phyloP scores from a whole-genome alignment of 2,113 vertebrate species.

The Arenaria interpres region DNA sequence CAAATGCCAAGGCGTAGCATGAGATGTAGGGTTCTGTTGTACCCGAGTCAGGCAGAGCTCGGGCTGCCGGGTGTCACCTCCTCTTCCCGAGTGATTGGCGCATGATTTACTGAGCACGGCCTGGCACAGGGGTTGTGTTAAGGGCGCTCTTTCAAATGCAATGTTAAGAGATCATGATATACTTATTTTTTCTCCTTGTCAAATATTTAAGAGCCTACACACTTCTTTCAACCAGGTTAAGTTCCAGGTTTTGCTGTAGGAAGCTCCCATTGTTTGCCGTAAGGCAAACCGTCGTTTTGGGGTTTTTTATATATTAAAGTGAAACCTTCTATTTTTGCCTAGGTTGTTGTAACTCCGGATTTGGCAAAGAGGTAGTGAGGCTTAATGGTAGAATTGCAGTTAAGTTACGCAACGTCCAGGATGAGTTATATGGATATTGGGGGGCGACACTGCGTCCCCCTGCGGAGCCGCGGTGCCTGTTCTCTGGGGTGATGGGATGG shows the following conservation, averaged over 20 bases:
- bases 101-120: neutral
- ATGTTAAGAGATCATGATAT: neutral
- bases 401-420: rapidly evolving
- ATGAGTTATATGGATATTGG: rapidly evolving
- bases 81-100: neutral
- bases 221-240: neutral
- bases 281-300: neutral
- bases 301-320: neutral
- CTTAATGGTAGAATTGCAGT: neutral
- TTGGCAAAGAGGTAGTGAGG: neutral
- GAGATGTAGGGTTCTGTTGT: neutral
- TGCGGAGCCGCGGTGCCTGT: neutral
- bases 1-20: neutral
- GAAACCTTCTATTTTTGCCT: neutral
- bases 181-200: neutral
- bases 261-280: neutral
- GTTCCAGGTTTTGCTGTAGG: neutral
- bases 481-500: neutral
- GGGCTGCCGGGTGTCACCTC: neutral
- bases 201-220: neutral
- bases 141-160: neutral
- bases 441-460: neutral
- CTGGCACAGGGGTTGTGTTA: neutral
- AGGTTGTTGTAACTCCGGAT: neutral
- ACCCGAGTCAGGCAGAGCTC: neutral